phyloP scores from a whole-genome alignment of 2,888 invertebrate genomes.

The Formica aserva region DNA sequence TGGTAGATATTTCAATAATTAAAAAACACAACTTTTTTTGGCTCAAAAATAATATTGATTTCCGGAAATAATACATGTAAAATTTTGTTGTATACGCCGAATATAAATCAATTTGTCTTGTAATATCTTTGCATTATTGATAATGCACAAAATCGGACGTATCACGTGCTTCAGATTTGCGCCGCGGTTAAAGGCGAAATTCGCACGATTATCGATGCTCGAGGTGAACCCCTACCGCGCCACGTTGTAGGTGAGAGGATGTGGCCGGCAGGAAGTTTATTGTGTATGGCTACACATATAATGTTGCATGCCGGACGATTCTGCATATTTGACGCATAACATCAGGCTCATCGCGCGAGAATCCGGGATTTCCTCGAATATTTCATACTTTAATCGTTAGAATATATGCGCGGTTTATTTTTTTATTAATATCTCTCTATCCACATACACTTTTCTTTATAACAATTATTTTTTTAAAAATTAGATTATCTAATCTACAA shows the following conservation, averaged over 20 bases:
- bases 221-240: constrained; percentile 80
- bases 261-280: constrained; percentile 83
- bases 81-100: not conserved
- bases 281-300: constrained; percentile 79
- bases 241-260: constrained; percentile 80
- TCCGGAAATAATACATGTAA: constrained; percentile 1
- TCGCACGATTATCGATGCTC: constrained; percentile 72
- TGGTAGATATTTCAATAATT: not conserved
- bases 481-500: not conserved
- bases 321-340: constrained; percentile 70
- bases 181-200: constrained; percentile 58
- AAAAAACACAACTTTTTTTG: not conserved
- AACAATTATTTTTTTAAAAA: not conserved
- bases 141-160: not conserved
- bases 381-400: not conserved
- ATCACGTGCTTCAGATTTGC: constrained; percentile 18
- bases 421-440: not conserved
- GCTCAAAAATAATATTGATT: not conserved
- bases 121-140: not conserved
- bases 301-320: constrained; percentile 75
- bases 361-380: constrained; percentile 52
- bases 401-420: not conserved
- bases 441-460: not conserved
- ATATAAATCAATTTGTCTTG: not conserved
- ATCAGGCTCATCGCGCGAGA: constrained; percentile 36